A percentile compares a stretch with the other conserved stretches of the same genome.
These are phyloP conservation scores for Morphnarchus princeps DNA, from an alignment of 2,113 vertebrate genomes.

Conservation along the genomic window DNA sequence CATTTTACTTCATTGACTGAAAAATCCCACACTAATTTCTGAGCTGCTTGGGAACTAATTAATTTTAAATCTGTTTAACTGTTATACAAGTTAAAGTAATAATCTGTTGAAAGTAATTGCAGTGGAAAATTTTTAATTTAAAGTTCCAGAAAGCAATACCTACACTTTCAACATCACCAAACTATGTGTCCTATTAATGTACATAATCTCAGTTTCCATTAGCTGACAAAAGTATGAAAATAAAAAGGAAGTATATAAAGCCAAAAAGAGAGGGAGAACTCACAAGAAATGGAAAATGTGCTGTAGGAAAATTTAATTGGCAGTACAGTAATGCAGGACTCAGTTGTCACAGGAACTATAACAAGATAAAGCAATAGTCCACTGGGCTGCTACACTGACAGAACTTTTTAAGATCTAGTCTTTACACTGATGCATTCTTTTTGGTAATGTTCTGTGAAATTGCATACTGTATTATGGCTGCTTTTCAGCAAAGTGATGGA, in stretches of 20 bases:
- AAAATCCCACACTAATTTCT: slow-evolving; percentile 34
- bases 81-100: slow-evolving; percentile 35
- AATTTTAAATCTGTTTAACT: slow-evolving; percentile 52
- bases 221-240: not conserved
- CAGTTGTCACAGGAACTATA: not conserved
- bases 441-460: not conserved
- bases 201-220: slow-evolving; percentile 36
- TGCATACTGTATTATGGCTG: not conserved
- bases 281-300: not conserved
- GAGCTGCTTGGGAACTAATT: slow-evolving; percentile 45
- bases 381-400: not conserved
- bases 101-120: slow-evolving; percentile 42
- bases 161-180: not conserved
- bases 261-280: not conserved
- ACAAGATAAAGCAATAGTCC: not conserved
- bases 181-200: slow-evolving; percentile 1
- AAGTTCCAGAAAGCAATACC: slow-evolving; percentile 36
- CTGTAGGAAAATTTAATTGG: not conserved
- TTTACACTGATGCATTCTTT: not conserved
- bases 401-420: not conserved
- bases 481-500: not conserved
- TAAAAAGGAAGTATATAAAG: not conserved
- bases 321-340: not conserved
- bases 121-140: slow-evolving; percentile 31
- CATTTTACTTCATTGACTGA: slow-evolving; percentile 43